Evolutionary conservation across 2,113 vertebrate species (phyloP).

Genomic region (Spilogale gracilis): DNA sequence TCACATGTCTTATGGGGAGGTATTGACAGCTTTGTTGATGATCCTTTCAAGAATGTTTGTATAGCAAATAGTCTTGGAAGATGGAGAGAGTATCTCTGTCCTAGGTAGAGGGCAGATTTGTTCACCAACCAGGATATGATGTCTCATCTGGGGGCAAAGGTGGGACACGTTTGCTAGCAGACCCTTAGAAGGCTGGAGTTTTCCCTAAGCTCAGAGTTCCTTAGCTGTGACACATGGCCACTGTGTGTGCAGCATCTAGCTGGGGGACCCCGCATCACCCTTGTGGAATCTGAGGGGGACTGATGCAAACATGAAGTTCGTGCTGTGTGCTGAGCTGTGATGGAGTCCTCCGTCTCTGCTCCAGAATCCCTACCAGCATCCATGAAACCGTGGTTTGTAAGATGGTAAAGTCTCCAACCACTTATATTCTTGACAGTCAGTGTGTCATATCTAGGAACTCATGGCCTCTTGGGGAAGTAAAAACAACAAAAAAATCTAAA

Average conservation of each 20-base stretch:
- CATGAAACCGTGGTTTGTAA: not conserved
- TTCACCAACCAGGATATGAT: not conserved
- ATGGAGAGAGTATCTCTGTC: not conserved
- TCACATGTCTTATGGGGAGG: not conserved
- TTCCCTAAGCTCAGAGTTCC: not conserved
- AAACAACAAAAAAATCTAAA: constrained; percentile 5
- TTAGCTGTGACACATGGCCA: not conserved
- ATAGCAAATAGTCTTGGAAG: not conserved
- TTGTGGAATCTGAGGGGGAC: rapidly evolving
- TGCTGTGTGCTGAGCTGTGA: not conserved
- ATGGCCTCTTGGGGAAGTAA: not conserved
- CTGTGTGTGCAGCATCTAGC: not conserved
- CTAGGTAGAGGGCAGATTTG: not conserved
- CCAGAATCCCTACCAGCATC: not conserved
- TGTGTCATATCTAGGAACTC: not conserved
- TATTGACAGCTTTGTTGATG: not conserved
- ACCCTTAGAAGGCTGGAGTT: not conserved
- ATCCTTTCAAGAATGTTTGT: not conserved
- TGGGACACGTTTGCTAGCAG: not conserved
- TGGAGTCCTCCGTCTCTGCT: not conserved
- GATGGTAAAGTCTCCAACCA: not conserved
- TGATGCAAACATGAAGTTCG: not conserved
- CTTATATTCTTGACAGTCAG: not conserved
- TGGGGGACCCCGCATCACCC: not conserved
- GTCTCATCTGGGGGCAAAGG: not conserved